phyloP scores from a whole-genome alignment of 2,797 vertebrate genomes.

The Cheirogaleus major region DNA sequence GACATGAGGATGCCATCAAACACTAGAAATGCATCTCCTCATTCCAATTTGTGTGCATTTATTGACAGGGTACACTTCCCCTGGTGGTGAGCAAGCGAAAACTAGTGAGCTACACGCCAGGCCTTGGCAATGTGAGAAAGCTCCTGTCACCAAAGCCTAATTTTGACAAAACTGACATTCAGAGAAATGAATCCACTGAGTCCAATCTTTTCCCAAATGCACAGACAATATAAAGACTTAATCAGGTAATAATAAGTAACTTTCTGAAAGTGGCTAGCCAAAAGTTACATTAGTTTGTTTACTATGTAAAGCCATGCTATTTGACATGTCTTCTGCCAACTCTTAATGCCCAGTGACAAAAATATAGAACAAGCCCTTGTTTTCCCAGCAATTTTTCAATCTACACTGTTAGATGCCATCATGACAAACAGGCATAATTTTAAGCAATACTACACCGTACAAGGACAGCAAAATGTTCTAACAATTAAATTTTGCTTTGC shows the following conservation, averaged over 20 bases:
- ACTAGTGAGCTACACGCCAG: background rate
- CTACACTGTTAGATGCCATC: conserved; percentile 72
- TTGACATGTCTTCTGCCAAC: conserved; percentile 35
- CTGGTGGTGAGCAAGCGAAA: background rate
- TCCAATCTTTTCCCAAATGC: conserved; percentile 65
- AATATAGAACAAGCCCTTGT: conserved; percentile 63
- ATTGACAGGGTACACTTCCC: rapidly evolving
- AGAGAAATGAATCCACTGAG: conserved; percentile 38
- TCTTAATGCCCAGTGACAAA: conserved; percentile 64
- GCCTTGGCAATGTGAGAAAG: background rate
- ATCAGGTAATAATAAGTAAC: conserved; percentile 42
- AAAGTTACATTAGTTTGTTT: conserved; percentile 57
- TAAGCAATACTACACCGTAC: conserved; percentile 60
- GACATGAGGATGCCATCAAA: background rate
- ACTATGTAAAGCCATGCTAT: conserved; percentile 64
- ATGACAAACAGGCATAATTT: conserved; percentile 67
- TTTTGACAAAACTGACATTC: conserved; percentile 37
- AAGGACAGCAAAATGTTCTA: conserved; percentile 76
- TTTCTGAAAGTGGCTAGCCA: conserved; percentile 6
- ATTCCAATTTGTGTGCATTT: rapidly evolving
- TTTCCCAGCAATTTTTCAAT: conserved; percentile 75
- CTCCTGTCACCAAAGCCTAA: conserved; percentile 25
- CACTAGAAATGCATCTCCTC: background rate
- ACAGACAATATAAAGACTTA: conserved; percentile 54
- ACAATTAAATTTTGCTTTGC: conserved; percentile 71